These are phyloP conservation scores for Dendrolimus punctatus DNA, from an alignment of 1,140 invertebrate genomes.

Conservation along the genomic window DNA sequence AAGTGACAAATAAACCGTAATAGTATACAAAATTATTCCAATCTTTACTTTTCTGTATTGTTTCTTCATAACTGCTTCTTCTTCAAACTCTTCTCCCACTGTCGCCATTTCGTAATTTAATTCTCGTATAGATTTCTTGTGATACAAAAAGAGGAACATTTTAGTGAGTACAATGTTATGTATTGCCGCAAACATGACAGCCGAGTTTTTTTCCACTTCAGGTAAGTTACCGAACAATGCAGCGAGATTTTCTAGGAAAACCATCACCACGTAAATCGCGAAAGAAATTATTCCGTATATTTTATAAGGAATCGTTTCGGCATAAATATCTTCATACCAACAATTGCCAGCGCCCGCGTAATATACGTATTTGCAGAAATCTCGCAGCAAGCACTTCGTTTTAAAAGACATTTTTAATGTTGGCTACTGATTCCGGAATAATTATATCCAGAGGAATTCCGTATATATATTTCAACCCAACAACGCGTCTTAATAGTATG, in stretches of 20 bases:
- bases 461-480: no score
- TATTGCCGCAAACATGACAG: slow-evolving; percentile 55
- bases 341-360: slow-evolving; percentile 44
- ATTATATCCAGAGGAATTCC: no score
- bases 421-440: no score
- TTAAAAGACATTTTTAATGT: slow-evolving; percentile 26
- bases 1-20: slow-evolving; percentile 52
- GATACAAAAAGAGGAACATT: slow-evolving; percentile 46
- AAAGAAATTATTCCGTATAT: slow-evolving; percentile 41
- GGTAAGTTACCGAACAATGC: slow-evolving; percentile 50
- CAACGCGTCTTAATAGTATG: no score
- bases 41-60: slow-evolving; percentile 47
- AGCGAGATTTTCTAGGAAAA: slow-evolving; percentile 55
- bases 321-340: slow-evolving; percentile 37
- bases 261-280: slow-evolving; percentile 45
- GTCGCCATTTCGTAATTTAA: slow-evolving; percentile 51
- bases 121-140: slow-evolving; percentile 53
- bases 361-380: slow-evolving; percentile 45
- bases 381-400: slow-evolving; percentile 33
- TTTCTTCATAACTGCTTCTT: slow-evolving; percentile 35
- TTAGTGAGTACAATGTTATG: slow-evolving; percentile 59
- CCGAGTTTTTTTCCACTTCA: slow-evolving; percentile 56
- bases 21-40: slow-evolving; percentile 40
- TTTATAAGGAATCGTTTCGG: slow-evolving; percentile 32
- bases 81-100: slow-evolving; percentile 41